phyloP scores from a whole-genome alignment of 1,140 invertebrate species.

The Drosophila burlai region DNA sequence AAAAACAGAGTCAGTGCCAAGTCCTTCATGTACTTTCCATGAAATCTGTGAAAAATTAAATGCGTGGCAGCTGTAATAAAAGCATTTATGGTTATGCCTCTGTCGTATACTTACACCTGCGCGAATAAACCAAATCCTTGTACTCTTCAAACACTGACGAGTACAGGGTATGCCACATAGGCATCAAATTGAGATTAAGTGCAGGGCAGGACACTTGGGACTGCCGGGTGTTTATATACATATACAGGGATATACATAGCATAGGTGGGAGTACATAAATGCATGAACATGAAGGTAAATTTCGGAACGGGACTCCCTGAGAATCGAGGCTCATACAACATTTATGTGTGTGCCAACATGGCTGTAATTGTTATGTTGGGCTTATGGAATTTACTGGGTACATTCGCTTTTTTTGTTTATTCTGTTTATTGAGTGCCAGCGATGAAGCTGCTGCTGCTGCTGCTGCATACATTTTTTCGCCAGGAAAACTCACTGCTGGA shows the following conservation, averaged over 20 bases:
- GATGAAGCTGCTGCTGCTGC: neutral
- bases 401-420: conserved; percentile 32
- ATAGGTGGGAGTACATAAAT: conserved; percentile 15
- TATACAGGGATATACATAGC: neutral
- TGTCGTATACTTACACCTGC: neutral
- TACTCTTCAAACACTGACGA: conserved; percentile 8
- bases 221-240: conserved; percentile 32
- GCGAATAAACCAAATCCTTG: conserved; percentile 9
- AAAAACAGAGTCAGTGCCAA: neutral
- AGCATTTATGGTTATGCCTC: conserved; percentile 8
- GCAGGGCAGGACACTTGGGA: conserved; percentile 54
- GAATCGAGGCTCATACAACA: conserved; percentile 35
- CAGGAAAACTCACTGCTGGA: conserved; percentile 19
- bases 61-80: neutral
- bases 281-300: conserved; percentile 11
- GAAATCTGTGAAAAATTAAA: neutral
- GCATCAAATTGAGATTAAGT: conserved; percentile 76
- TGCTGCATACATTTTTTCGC: conserved; percentile 3
- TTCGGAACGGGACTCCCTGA: conserved; percentile 16
- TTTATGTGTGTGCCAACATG: conserved; percentile 44
- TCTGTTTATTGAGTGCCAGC: conserved; percentile 47
- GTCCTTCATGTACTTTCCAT: neutral
- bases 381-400: conserved; percentile 41
- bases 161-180: conserved; percentile 46
- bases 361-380: conserved; percentile 51